phyloP scores from a whole-genome alignment of 2,797 vertebrate species.

The Sebastes kiyomatsui region DNA sequence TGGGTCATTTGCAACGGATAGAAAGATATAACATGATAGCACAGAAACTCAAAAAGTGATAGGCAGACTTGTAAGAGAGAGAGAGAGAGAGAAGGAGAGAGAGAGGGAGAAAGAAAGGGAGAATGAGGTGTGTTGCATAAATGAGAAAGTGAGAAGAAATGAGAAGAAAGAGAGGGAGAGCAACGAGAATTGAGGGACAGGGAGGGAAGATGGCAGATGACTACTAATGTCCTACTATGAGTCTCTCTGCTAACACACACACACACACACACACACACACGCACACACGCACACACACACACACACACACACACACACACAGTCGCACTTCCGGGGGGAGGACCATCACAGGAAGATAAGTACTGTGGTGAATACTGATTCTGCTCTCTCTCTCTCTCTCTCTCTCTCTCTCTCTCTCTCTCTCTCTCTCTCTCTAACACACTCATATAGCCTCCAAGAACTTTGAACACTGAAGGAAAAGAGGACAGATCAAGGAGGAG shows the following conservation, averaged over 20 bases:
- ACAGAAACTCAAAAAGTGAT: too few species aligned
- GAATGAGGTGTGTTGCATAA: not conserved
- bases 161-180: not conserved
- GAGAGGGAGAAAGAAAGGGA: too few species aligned
- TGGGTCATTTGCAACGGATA: too few species aligned
- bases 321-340: not conserved
- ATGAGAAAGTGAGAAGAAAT: not conserved
- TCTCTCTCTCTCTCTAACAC: not conserved
- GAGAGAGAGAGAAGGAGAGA: too few species aligned
- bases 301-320: not conserved
- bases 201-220: slow-evolving; percentile 34
- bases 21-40: too few species aligned
- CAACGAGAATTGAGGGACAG: slow-evolving; percentile 8
- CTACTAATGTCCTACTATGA: slow-evolving; percentile 49
- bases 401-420: not conserved
- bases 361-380: slow-evolving; percentile 53
- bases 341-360: slow-evolving; percentile 40
- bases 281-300: slow-evolving; percentile 4
- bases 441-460: not conserved
- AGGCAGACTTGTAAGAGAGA: too few species aligned
- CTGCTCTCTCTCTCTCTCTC: not conserved
- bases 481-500: not conserved
- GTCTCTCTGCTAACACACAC: not conserved
- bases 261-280: not conserved
- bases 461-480: not conserved